Percentiles rank a stretch among this genome's conserved stretches.
These are phyloP conservation scores for Oryzias celebensis DNA, from an alignment of 2,113 vertebrate genomes.

Conservation along the genomic window DNA sequence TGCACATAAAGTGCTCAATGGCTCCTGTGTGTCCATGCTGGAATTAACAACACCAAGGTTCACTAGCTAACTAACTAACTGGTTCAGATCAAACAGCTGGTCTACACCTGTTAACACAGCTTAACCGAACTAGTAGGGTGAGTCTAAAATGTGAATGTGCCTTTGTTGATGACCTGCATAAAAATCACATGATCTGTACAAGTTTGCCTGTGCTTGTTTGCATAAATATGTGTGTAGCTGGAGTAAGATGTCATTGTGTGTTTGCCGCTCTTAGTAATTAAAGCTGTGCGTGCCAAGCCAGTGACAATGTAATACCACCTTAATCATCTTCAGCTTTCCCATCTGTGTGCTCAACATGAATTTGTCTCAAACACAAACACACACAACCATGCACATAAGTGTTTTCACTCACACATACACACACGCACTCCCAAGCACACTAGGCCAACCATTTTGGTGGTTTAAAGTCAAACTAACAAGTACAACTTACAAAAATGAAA, in stretches of 20 bases:
- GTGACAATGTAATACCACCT: slow-evolving; percentile 64
- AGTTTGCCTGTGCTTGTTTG: slow-evolving; percentile 1
- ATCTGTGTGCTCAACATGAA: slow-evolving; percentile 62
- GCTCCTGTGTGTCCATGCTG: too few species aligned
- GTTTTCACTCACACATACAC: neutral
- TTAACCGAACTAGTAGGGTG: too few species aligned
- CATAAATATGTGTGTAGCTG: slow-evolving; percentile 21
- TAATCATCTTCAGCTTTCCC: slow-evolving; percentile 66
- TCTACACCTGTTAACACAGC: too few species aligned
- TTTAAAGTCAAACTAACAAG: too few species aligned
- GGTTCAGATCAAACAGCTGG: too few species aligned
- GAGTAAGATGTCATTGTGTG: slow-evolving; percentile 24
- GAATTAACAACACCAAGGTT: too few species aligned
- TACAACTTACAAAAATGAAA: too few species aligned
- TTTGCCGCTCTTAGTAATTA: slow-evolving; percentile 56
- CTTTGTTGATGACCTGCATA: neutral
- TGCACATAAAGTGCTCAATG: too few species aligned
- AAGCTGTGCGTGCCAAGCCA: slow-evolving; percentile 55
- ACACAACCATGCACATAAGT: neutral
- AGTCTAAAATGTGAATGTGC: too few species aligned
- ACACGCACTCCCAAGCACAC: neutral
- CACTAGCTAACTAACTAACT: too few species aligned
- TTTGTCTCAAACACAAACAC: slow-evolving; percentile 9
- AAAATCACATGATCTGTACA: slow-evolving; percentile 4
- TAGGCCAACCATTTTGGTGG: too few species aligned